phyloP scores from a whole-genome alignment of 2,888 invertebrate genomes.

The Sicus ferrugineus region DNA sequence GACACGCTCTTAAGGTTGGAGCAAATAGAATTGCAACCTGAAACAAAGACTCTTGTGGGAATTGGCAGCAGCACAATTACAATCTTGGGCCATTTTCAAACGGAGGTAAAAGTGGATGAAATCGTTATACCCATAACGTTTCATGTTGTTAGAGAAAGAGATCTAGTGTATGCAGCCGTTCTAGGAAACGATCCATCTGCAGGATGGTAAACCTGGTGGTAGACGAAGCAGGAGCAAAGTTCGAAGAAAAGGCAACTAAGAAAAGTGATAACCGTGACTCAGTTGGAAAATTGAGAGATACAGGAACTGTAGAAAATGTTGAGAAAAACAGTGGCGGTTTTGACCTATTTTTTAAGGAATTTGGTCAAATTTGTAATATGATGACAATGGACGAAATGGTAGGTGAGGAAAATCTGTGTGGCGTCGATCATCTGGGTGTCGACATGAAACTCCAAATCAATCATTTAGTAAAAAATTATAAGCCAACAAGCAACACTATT shows the following conservation, averaged over 20 bases:
- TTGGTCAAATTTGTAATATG: constrained; percentile 13
- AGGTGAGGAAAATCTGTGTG: too few species aligned
- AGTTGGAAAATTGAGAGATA: background rate
- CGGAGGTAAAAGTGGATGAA: background rate
- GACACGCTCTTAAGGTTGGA: constrained; percentile 25
- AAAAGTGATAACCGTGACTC: background rate
- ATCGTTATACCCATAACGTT: constrained; percentile 25
- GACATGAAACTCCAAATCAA: background rate
- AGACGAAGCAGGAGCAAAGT: constrained; percentile 1
- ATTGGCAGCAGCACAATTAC: constrained; percentile 26
- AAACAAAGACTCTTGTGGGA: constrained; percentile 17
- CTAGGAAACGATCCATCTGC: background rate
- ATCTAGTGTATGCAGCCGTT: background rate
- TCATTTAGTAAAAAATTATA: background rate
- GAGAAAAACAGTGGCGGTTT: background rate
- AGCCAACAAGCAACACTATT: background rate
- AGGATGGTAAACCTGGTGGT: background rate
- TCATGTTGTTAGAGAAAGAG: constrained; percentile 23
- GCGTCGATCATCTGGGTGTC: background rate
- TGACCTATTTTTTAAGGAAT: background rate
- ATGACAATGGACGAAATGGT: background rate
- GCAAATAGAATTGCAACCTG: constrained; percentile 21
- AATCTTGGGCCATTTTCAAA: constrained; percentile 25
- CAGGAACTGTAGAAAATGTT: background rate
- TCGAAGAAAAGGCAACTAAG: background rate